Percentiles rank a stretch among this genome's conserved stretches.
Conservation (phyloP, 2,888 invertebrate genomes). For the Caenorhabditis virilis region DNA sequence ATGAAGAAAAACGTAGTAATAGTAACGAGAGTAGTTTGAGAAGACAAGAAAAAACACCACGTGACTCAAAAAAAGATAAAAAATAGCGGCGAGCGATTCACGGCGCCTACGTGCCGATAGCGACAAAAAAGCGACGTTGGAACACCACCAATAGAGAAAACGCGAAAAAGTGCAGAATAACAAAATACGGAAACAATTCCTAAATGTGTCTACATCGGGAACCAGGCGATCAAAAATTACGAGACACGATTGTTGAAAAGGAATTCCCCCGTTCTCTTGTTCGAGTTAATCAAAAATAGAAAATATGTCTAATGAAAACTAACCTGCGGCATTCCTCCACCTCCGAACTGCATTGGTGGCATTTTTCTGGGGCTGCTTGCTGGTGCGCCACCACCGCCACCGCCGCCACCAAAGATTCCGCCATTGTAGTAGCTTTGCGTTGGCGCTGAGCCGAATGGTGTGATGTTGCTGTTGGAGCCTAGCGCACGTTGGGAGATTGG, state of each 20-base stretch:
- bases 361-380: constrained; percentile 27
- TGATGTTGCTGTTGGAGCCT: constrained; percentile 8
- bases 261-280: too few relatives aligned
- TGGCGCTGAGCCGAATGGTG: constrained; percentile 36
- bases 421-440: constrained; percentile 20
- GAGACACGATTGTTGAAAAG: too few relatives aligned
- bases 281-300: too few relatives aligned
- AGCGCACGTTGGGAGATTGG: constrained; percentile 28
- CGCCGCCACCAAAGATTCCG: constrained; percentile 11
- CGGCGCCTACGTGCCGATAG: constrained; percentile 23
- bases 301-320: constrained; percentile 14
- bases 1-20: neutral
- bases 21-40: neutral
- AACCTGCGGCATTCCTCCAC: constrained; percentile 25
- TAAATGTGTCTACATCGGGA: too few relatives aligned
- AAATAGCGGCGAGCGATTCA: neutral
- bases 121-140: constrained; percentile 7
- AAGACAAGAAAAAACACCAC: neutral
- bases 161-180: neutral
- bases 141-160: neutral
- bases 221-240: too few relatives aligned
- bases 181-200: too few relatives aligned
- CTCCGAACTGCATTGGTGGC: constrained; percentile 30
- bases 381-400: constrained; percentile 7
- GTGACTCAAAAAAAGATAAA: constrained; percentile 1